A percentile compares a stretch with the other conserved stretches of the same genome.
Conservation (phyloP, 2,888 invertebrate species). For the Diarsia dahlii region DNA sequence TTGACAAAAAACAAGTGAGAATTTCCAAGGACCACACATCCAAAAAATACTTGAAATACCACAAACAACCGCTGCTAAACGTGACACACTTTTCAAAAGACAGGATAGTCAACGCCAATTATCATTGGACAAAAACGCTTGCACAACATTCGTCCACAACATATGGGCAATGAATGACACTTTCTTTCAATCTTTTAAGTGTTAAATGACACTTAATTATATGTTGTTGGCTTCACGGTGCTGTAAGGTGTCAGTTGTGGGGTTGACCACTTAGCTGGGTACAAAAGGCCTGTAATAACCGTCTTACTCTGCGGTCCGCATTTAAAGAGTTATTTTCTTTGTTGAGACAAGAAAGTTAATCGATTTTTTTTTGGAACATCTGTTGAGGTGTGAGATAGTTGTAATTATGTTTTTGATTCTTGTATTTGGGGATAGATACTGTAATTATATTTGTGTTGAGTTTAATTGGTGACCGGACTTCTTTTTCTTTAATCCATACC, state of each 20-base stretch:
- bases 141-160: constrained; percentile 75
- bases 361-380: constrained; percentile 60
- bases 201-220: constrained; percentile 86
- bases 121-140: constrained; percentile 65
- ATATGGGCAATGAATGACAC: constrained; percentile 86
- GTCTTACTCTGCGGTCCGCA: constrained; percentile 74
- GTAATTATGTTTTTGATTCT: constrained; percentile 38
- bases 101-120: constrained; percentile 56
- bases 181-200: constrained; percentile 79
- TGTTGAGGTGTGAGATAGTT: constrained; percentile 49
- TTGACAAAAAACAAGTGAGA: neutral
- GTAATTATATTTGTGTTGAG: constrained; percentile 28
- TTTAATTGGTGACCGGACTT: neutral
- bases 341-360: constrained; percentile 73
- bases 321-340: constrained; percentile 80
- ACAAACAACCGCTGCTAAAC: constrained; percentile 63
- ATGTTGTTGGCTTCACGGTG: constrained; percentile 83
- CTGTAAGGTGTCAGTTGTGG: constrained; percentile 86
- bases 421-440: constrained; percentile 26
- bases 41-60: constrained; percentile 20
- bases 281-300: constrained; percentile 71
- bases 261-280: constrained; percentile 86
- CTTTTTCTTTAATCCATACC: neutral
- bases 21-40: neutral
- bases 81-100: constrained; percentile 65